Evolutionary conservation across 2,797 vertebrate species (phyloP), one percentile per base, ranked within the genome.

Genomic region (Fringilla coelebs): DNA sequence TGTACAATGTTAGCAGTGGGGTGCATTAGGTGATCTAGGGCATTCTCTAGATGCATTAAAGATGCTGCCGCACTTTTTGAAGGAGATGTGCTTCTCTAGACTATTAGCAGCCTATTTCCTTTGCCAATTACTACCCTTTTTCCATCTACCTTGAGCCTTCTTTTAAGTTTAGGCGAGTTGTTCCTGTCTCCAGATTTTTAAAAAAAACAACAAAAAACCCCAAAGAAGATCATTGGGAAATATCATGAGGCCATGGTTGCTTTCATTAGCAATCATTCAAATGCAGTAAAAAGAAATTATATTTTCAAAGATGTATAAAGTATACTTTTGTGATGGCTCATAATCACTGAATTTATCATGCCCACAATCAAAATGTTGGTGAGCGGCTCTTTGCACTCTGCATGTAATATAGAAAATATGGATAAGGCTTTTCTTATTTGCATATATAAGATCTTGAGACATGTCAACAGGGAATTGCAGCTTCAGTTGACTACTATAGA

Each of bases 401-500:
- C 9, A 7, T 54, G 6, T 67, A 72, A 48, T 11, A 41, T 4
- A 3, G 22, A 60, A 83, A 85, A 43, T 2, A 11, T 18, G 4
- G 51, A 7, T 41, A 61, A 65, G 18, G 9, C 3, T 89, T 81
- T 80, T 40, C 12, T 68, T 85, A 21, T 29, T 75, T 66, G 10
- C 7, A 52, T 21, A 13, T 38, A 12, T 29, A 9, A 52, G 17
- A 65, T 31, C 36, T 34, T 62, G 46, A 58, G 21, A 40, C 22
- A 20, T 10, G 14, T 36, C 8, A 38, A 10, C 1, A 46, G 4
- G 38, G n/a, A 70, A 58, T 70, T 5, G 4, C 0, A 0, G 11
- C 51, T 81, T 75, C 40, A 36, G 19, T 2, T 34, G 58, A 34
- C 21, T 82, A 0, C 34, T 49, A 2, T 1, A 20, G 73, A 60